Conservation (phyloP, 2,888 invertebrate genomes). For the Pedicia rivosa region DNA sequence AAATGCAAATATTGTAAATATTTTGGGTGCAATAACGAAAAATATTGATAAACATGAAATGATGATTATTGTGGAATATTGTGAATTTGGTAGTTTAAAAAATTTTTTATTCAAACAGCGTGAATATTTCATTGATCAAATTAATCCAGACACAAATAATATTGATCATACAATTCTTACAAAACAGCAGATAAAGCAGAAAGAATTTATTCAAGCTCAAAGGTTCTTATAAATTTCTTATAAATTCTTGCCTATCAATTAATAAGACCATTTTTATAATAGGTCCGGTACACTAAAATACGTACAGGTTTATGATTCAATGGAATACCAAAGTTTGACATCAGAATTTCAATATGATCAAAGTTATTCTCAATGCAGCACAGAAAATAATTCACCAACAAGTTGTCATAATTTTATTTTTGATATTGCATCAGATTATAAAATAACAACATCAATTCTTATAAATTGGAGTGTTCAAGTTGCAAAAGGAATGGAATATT, state of each 20-base stretch:
- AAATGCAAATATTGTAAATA: slow-evolving; percentile 87
- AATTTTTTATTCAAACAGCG: slow-evolving; percentile 73
- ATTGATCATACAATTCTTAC: slow-evolving; percentile 48
- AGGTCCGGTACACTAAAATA: too few species aligned
- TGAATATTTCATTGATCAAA: slow-evolving; percentile 68
- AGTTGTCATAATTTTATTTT: slow-evolving; percentile 15
- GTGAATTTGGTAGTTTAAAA: slow-evolving; percentile 81
- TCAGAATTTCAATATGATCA: too few species aligned
- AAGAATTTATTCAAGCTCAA: too few species aligned
- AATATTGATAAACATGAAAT: slow-evolving; percentile 70
- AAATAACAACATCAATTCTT: slow-evolving; percentile 68
- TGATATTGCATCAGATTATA: slow-evolving; percentile 44
- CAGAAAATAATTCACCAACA: slow-evolving; percentile 26
- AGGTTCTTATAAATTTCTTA: too few species aligned
- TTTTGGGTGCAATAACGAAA: slow-evolving; percentile 87
- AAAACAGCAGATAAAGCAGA: slow-evolving; percentile 28
- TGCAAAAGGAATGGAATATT: slow-evolving; percentile 88
- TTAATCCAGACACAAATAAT: slow-evolving; percentile 47
- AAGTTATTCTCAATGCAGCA: slow-evolving; percentile 24
- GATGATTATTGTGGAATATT: slow-evolving; percentile 87
- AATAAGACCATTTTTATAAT: too few species aligned
- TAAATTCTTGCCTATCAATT: too few species aligned
- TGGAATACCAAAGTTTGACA: too few species aligned
- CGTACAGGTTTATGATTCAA: too few species aligned
- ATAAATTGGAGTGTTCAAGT: slow-evolving; percentile 87